Percentiles rank a stretch among this genome's conserved stretches.
Conservation (phyloP, 2,888 invertebrate genomes). For the Hofmannophila pseudospretella region DNA sequence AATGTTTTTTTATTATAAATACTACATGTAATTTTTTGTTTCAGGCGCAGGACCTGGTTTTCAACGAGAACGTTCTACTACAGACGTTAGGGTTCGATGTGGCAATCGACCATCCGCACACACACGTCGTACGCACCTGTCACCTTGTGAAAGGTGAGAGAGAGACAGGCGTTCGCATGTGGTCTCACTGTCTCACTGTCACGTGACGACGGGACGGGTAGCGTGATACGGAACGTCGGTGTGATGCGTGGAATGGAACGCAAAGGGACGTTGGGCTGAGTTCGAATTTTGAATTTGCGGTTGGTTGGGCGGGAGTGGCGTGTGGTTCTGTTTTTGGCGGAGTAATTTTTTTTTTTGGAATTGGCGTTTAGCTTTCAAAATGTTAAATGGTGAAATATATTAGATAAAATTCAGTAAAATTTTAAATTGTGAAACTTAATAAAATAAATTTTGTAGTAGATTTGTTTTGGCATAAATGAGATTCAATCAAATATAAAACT, state of each 20-base stretch:
- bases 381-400: no score
- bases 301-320: neutral
- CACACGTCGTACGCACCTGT: constrained; percentile 97
- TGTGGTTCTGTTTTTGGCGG: neutral
- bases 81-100: constrained; percentile 99
- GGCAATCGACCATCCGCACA: constrained; percentile 98
- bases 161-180: neutral
- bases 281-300: neutral
- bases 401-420: no score
- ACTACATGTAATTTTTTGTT: constrained; percentile 20
- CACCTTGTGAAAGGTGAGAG: constrained; percentile 94
- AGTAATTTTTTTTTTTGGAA: no score
- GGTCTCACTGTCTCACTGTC: neutral
- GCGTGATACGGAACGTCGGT: constrained; percentile 10
- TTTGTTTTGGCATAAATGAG: no score
- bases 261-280: constrained; percentile 2
- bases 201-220: neutral
- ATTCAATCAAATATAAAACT: no score
- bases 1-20: neutral
- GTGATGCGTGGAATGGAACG: constrained; percentile 9
- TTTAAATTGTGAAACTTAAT: no score
- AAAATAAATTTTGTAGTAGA: no score
- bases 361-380: no score
- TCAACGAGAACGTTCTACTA: constrained; percentile 97
- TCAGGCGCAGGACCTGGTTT: constrained; percentile 95